These are phyloP conservation scores for Mungos mungo DNA, from an alignment of 2,113 vertebrate genomes.

Conservation along the genomic window DNA sequence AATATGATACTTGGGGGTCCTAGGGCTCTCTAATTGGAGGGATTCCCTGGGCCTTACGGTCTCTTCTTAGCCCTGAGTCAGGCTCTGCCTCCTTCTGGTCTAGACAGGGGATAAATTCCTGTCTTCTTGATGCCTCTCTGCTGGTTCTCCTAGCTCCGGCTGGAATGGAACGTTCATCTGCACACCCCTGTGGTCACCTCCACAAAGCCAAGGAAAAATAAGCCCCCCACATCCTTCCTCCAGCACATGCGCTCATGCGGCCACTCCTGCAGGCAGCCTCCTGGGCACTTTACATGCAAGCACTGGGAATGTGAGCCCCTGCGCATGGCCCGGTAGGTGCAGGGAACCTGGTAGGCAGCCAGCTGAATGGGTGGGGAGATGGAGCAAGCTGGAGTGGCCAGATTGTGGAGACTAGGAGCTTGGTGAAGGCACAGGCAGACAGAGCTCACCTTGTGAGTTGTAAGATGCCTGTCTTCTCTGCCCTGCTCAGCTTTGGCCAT, in stretches of 20 bases:
- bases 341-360: not conserved
- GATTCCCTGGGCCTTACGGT: not conserved
- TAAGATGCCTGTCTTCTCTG: not conserved
- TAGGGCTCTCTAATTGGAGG: not conserved
- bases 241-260: not conserved
- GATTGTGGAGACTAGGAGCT: not conserved
- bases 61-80: not conserved
- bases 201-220: constrained; percentile 48
- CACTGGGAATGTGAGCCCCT: not conserved
- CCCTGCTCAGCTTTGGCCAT: not conserved
- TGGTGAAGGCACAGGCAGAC: not conserved
- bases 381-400: not conserved
- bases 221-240: not conserved
- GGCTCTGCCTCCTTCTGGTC: not conserved
- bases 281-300: not conserved
- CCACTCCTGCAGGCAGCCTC: not conserved
- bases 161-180: constrained; percentile 59
- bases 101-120: not conserved
- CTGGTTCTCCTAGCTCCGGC: constrained; percentile 49
- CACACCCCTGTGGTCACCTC: constrained; percentile 40
- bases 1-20: not conserved
- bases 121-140: not conserved
- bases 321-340: constrained; percentile 25
- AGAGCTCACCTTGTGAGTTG: not conserved
- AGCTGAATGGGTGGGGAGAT: not conserved